These are phyloP conservation scores for Eupithecia tripunctaria DNA, from an alignment of 2,888 invertebrate species.

Conservation along the genomic window DNA sequence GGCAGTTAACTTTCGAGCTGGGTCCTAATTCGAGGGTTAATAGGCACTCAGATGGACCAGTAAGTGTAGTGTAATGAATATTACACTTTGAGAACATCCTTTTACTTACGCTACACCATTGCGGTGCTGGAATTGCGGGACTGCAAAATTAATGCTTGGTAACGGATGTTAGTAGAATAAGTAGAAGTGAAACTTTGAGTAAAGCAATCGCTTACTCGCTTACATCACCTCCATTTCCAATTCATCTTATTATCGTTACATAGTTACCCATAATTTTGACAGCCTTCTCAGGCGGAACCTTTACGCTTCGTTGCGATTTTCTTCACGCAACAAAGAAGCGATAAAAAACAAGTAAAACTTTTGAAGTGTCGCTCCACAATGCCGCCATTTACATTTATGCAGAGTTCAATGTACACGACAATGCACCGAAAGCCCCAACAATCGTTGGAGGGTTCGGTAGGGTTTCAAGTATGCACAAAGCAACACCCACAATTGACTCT, in stretches of 20 bases:
- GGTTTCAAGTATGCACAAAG: slow-evolving; percentile 63
- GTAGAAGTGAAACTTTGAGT: slow-evolving; percentile 3
- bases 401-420: slow-evolving; percentile 44
- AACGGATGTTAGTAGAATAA: slow-evolving; percentile 14
- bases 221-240: background rate
- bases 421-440: slow-evolving; percentile 45
- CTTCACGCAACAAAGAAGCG: slow-evolving; percentile 31
- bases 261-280: slow-evolving; percentile 17
- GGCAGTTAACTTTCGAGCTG: slow-evolving; percentile 68
- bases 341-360: slow-evolving; percentile 29
- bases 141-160: slow-evolving; percentile 26
- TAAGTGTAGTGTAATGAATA: slow-evolving; percentile 76
- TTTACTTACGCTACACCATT: slow-evolving; percentile 47
- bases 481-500: slow-evolving; percentile 65
- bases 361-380: slow-evolving; percentile 34
- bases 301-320: slow-evolving; percentile 21
- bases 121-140: slow-evolving; percentile 29
- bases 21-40: slow-evolving; percentile 76
- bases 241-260: background rate
- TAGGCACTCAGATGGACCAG: slow-evolving; percentile 66
- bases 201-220: background rate
- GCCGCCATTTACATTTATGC: slow-evolving; percentile 35
- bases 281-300: slow-evolving; percentile 24
- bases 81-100: slow-evolving; percentile 54
- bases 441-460: slow-evolving; percentile 51